Base-by-base conservation (phyloP, 2,113 vertebrate genomes). In the Synchiropus splendidus region DNA sequence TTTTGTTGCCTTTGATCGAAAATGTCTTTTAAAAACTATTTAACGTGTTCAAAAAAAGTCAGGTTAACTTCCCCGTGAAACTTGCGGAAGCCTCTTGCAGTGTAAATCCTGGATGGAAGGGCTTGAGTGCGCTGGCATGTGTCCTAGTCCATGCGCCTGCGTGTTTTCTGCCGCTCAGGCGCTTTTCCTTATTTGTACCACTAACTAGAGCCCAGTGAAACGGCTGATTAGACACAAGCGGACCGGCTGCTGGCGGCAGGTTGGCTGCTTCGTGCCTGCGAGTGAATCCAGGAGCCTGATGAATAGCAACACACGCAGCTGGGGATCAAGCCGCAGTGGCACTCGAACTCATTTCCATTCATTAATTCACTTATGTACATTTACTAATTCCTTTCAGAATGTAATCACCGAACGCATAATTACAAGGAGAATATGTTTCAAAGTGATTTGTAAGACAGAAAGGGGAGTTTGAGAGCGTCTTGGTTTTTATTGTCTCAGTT, bases 231-330 rank as follows among this genome's bases (percentile, higher is more conserved):
- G 58, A 72, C 64, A 58, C 58, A 78, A 62, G 74, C 60, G 60
- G 70, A 54, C 72, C 64, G 71, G 63, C 56, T 70, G 57, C 67
- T 85, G 79, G 75, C 77, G 74, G 65, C 45, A 57, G 63, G 57
- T 63, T 75, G 70, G 77, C 75, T 75, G 45, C 67, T 84, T 63
- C 77, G 75, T 81, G 77, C 74, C 70, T 83, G 64, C 46, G 52
- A 70, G 73, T 63, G 79, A 83, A 83, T 84, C 75, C 76, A 80
- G 69, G 68, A 73, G 63, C 67, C 73, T 56, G 60, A 73, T 67
- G 74, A 83, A 83, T 85, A 79, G 70, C 76, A 67, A 45, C 68
- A 82, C 63, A 72, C 74, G 72, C 79, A 74, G 66, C 78, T 61
- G 68, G 52, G 81, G 77, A 84, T 81, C 74, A 83, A 58, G 64